phyloP scores from a whole-genome alignment of 2,888 invertebrate species.

The Agonopterix subpropinquella region DNA sequence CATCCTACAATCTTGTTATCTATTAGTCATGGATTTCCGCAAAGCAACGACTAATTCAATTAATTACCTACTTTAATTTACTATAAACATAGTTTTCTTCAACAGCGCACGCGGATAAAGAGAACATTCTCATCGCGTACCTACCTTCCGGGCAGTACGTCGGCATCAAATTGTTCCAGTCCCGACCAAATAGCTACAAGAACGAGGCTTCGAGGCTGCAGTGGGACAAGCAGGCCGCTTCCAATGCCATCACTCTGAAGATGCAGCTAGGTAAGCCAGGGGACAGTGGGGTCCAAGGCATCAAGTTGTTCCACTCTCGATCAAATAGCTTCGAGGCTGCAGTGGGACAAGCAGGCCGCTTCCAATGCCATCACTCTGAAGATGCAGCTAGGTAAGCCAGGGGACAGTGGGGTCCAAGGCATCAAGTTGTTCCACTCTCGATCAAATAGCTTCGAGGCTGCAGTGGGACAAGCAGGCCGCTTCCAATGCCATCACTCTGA shows the following conservation, averaged over 20 bases:
- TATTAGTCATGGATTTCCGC: too few species aligned
- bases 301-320: slow-evolving; percentile 78
- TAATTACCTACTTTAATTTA: too few species aligned
- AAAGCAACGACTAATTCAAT: too few species aligned
- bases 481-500: slow-evolving; percentile 77
- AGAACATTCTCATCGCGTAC: slow-evolving; percentile 77
- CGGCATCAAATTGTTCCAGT: slow-evolving; percentile 80
- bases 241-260: slow-evolving; percentile 78
- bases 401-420: too few species aligned
- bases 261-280: slow-evolving; percentile 65
- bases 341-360: slow-evolving; percentile 80
- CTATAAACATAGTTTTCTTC: background rate
- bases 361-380: slow-evolving; percentile 78
- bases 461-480: slow-evolving; percentile 81
- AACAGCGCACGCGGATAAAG: slow-evolving; percentile 53
- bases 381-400: slow-evolving; percentile 64
- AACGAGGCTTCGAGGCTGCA: slow-evolving; percentile 75
- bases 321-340: slow-evolving; percentile 70
- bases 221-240: slow-evolving; percentile 80
- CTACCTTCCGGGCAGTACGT: slow-evolving; percentile 78
- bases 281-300: too few species aligned
- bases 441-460: slow-evolving; percentile 45
- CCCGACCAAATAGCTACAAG: slow-evolving; percentile 75
- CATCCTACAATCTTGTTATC: too few species aligned
- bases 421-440: too few species aligned